Conservation (phyloP, 2,797 vertebrate genomes). For the Steatocranus sp. region DNA sequence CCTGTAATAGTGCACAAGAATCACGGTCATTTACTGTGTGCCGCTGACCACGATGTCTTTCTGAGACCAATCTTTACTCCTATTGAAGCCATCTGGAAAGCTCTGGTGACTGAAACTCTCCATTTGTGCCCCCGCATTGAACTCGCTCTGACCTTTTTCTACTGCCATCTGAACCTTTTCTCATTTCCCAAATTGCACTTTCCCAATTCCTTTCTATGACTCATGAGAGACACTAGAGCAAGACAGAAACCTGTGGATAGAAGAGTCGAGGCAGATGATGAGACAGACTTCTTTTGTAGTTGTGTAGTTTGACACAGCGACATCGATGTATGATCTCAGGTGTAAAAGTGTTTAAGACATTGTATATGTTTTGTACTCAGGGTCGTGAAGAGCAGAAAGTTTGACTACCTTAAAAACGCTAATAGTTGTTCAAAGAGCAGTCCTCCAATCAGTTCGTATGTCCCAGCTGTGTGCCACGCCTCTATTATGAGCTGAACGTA, state of each 20-base stretch:
- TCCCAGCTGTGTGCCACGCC: background rate
- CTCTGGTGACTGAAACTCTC: background rate
- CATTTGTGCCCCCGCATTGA: background rate
- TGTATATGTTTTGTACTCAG: background rate
- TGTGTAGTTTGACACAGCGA: background rate
- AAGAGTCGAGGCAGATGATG: background rate
- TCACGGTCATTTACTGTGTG: background rate
- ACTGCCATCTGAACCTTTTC: background rate
- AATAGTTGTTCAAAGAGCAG: background rate
- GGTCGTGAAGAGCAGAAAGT: background rate
- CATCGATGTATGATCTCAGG: background rate
- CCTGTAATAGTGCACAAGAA: background rate
- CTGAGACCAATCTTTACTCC: background rate
- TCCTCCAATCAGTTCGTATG: background rate
- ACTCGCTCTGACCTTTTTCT: background rate
- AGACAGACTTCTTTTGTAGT: background rate
- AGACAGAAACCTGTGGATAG: background rate
- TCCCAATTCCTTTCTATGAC: background rate
- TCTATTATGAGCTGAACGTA: background rate
- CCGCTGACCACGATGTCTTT: background rate
- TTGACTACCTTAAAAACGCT: background rate
- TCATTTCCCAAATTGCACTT: background rate
- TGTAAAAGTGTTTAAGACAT: background rate
- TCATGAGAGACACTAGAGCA: background rate
- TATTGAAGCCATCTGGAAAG: background rate